Conservation (phyloP, 2,888 invertebrate genomes). For the Philhelius pedissequus region DNA sequence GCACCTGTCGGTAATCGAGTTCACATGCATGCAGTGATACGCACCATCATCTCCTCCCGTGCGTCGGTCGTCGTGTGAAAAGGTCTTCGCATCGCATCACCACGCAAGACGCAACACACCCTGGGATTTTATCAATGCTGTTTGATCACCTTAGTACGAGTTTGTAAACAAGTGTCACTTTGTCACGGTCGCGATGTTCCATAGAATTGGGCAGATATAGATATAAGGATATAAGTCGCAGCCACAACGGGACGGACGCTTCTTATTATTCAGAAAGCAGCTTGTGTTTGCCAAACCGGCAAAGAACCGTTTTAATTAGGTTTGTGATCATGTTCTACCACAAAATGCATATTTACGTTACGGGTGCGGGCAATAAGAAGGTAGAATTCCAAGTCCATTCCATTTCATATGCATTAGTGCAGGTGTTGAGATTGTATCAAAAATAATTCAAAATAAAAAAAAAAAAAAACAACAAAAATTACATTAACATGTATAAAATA, state of each 20-base stretch:
- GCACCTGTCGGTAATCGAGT: constrained; percentile 44
- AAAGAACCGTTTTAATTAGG: constrained; percentile 62
- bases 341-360: neutral
- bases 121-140: constrained; percentile 56
- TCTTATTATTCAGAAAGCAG: constrained; percentile 14
- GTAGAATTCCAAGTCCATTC: constrained; percentile 1
- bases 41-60: constrained; percentile 38
- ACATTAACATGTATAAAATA: constrained; percentile 64
- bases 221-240: neutral
- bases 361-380: neutral
- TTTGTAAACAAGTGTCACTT: constrained; percentile 65
- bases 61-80: constrained; percentile 56
- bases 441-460: neutral
- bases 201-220: constrained; percentile 47
- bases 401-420: too few relatives aligned
- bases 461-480: constrained; percentile 2
- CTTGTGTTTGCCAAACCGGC: neutral
- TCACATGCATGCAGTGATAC: constrained; percentile 37
- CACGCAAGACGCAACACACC: constrained; percentile 25
- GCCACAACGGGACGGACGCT: constrained; percentile 1
- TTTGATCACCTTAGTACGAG: constrained; percentile 61
- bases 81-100: constrained; percentile 11
- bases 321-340: constrained; percentile 43
- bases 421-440: neutral
- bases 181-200: constrained; percentile 55